Percentiles rank a stretch among this genome's conserved stretches.
phyloP scores from a whole-genome alignment of 2,888 invertebrate genomes.

The Drosophila niveifrons region DNA sequence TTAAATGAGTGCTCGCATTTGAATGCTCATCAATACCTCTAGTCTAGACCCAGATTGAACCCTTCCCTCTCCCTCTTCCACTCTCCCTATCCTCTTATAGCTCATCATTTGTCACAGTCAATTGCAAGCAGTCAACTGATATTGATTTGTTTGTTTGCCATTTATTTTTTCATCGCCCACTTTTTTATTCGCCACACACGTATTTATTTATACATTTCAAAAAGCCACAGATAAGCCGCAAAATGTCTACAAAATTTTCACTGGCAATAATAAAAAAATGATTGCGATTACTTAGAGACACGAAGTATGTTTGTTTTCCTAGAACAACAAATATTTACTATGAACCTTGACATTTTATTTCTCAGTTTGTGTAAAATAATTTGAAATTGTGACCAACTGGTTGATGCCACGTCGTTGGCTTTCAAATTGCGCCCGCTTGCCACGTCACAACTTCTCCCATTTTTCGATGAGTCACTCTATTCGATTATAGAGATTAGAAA shows the following conservation, averaged over 20 bases:
- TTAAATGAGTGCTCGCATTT: conserved; percentile 10
- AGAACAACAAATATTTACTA: background rate
- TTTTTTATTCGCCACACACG: conserved; percentile 1
- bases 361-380: background rate
- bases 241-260: conserved; percentile 28
- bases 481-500: background rate
- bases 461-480: conserved; percentile 12
- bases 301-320: background rate
- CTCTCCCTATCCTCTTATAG: no score
- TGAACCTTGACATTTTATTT: conserved; percentile 1
- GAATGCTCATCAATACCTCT: conserved; percentile 5
- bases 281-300: conserved; percentile 22
- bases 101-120: conserved; percentile 7
- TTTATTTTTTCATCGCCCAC: background rate
- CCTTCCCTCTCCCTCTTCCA: background rate
- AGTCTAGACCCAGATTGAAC: background rate
- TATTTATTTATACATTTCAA: conserved; percentile 21
- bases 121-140: conserved; percentile 1
- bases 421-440: background rate
- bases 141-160: conserved; percentile 2
- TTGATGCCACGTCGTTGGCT: conserved; percentile 36
- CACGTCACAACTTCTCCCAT: background rate
- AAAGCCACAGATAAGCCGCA: conserved; percentile 39
- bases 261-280: conserved; percentile 34
- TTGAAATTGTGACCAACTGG: conserved; percentile 18